phyloP scores from a whole-genome alignment of 2,113 vertebrate genomes.

The Erinaceus europaeus region DNA sequence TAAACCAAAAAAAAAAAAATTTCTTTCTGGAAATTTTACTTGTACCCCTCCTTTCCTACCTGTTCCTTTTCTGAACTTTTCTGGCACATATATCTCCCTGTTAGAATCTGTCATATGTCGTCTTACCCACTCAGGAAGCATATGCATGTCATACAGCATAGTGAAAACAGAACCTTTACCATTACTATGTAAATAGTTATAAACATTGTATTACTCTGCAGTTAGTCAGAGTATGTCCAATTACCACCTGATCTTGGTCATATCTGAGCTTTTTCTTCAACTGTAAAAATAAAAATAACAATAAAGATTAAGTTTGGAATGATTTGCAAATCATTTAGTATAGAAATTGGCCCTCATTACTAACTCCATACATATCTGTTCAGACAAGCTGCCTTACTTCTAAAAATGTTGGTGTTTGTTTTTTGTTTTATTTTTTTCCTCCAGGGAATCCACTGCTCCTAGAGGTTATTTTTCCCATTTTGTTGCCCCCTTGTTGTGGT shows the following conservation, averaged over 20 bases:
- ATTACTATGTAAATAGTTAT: slow-evolving; percentile 26
- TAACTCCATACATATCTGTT: not conserved
- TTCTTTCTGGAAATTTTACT: not conserved
- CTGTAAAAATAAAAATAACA: slow-evolving; percentile 71
- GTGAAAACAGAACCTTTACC: slow-evolving; percentile 6
- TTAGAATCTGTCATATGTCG: not conserved
- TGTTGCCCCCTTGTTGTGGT: no score
- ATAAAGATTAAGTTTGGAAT: slow-evolving; percentile 56
- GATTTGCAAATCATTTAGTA: slow-evolving; percentile 29
- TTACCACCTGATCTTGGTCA: slow-evolving; percentile 54
- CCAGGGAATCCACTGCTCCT: no score
- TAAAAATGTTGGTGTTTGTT: no score
- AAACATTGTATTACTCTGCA: slow-evolving; percentile 40
- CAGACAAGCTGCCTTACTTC: not conserved
- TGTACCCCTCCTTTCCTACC: slow-evolving; percentile 1
- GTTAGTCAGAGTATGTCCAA: slow-evolving; percentile 36
- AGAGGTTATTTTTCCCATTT: no score
- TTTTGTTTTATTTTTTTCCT: no score
- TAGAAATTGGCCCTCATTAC: not conserved
- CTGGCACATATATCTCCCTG: not conserved
- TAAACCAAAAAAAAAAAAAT: no score
- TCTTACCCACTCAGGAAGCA: not conserved
- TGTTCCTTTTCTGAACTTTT: slow-evolving; percentile 28
- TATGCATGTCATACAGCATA: not conserved
- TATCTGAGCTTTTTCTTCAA: slow-evolving; percentile 59